phyloP scores from a whole-genome alignment of 1,140 invertebrate species.

The Trialeurodes vaporariorum region DNA sequence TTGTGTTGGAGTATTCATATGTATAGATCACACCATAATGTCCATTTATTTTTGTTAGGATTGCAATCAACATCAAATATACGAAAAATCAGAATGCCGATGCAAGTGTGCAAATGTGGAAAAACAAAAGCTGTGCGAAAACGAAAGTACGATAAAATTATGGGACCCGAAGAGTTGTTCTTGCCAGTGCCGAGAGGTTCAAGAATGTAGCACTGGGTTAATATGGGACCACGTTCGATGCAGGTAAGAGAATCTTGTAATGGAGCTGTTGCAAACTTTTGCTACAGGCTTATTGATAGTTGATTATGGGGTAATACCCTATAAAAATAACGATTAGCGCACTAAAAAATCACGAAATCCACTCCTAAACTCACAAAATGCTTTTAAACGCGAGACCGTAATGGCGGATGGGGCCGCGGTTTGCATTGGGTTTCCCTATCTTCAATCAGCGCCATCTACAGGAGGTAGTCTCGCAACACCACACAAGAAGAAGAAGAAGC shows the following conservation, averaged over 20 bases:
- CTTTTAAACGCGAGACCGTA: background rate
- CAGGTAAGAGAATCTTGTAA: constrained; percentile 34
- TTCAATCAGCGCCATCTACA: too few species aligned
- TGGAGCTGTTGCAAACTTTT: background rate
- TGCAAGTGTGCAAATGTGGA: constrained; percentile 48
- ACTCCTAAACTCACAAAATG: background rate
- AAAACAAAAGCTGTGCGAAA: constrained; percentile 43
- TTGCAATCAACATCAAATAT: constrained; percentile 44
- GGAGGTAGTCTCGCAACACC: too few species aligned
- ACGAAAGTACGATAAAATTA: constrained; percentile 37
- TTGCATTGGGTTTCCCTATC: background rate
- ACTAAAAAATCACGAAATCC: background rate
- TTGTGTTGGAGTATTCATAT: too few species aligned
- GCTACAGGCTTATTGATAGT: background rate
- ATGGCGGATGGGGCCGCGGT: background rate
- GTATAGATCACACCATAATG: too few species aligned
- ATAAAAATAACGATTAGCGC: background rate
- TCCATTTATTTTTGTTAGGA: constrained; percentile 35
- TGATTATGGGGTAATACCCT: too few species aligned
- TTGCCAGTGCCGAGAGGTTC: constrained; percentile 42
- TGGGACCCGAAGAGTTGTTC: constrained; percentile 46
- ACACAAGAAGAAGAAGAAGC: too few species aligned
- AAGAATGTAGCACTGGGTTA: constrained; percentile 45
- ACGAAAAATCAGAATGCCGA: constrained; percentile 40
- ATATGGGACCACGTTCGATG: constrained; percentile 45